Evolutionary conservation across 2,797 vertebrate genomes (phyloP).

Genomic region (Megalops cyprinoides): DNA sequence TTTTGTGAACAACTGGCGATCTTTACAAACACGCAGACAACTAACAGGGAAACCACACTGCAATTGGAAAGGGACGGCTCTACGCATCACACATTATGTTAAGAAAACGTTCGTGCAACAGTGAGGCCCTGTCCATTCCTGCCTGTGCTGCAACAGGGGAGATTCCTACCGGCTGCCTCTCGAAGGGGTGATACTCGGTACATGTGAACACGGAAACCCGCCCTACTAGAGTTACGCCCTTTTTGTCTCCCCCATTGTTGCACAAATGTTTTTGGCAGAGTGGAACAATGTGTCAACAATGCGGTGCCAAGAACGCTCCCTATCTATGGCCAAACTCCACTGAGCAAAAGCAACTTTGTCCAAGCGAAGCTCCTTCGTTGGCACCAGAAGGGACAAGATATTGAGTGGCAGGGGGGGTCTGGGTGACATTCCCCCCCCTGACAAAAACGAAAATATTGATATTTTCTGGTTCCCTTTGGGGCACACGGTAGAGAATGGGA

Average conservation of each 20-base stretch:
- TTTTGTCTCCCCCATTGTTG: neutral
- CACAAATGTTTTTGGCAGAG: neutral
- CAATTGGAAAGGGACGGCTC: neutral
- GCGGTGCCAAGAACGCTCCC: neutral
- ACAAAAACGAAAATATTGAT: neutral
- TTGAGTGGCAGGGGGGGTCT: neutral
- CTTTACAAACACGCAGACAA: neutral
- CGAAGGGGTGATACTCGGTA: neutral
- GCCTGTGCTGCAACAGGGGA: neutral
- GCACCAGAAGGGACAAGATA: neutral
- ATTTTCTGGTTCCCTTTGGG: neutral
- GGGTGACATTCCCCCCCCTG: neutral
- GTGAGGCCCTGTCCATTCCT: neutral
- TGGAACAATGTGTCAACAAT: slow-evolving; percentile 3
- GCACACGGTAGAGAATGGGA: neutral
- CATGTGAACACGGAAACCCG: neutral
- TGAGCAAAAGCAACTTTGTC: neutral
- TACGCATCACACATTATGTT: neutral
- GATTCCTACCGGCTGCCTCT: neutral
- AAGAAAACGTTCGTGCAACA: neutral
- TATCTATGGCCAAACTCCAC: neutral
- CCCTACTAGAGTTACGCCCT: neutral
- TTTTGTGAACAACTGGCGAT: neutral
- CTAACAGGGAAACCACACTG: neutral
- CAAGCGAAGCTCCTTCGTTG: neutral